phyloP scores from a whole-genome alignment of 2,113 vertebrate species.

The Rhipidura dahli region DNA sequence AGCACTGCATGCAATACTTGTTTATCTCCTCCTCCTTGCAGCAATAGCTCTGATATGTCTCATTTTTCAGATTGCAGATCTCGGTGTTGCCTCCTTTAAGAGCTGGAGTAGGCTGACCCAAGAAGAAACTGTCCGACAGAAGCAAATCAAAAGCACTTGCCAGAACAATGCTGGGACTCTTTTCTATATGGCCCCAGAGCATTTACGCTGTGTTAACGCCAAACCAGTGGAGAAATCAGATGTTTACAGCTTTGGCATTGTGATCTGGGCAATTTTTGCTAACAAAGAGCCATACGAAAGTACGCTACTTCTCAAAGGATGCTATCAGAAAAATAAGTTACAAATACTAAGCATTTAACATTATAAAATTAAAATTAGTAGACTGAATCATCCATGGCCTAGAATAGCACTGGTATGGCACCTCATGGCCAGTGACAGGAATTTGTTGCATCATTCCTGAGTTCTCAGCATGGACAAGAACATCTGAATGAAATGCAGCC shows the following conservation, averaged over 20 bases:
- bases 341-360: not conserved
- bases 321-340: not conserved
- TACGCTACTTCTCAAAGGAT: constrained; percentile 61
- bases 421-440: not conserved
- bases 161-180: constrained; percentile 84
- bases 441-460: not conserved
- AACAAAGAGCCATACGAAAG: constrained; percentile 87
- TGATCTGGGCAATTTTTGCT: constrained; percentile 91
- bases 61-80: constrained; percentile 87
- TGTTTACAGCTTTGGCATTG: constrained; percentile 93
- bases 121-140: constrained; percentile 80
- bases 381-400: not conserved
- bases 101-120: constrained; percentile 89
- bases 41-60: not conserved
- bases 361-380: not conserved
- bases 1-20: not conserved
- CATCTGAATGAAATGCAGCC: not conserved
- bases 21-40: not conserved
- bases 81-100: constrained; percentile 87
- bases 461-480: not conserved
- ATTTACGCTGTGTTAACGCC: constrained; percentile 78
- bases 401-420: not conserved
- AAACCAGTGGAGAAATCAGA: constrained; percentile 89
- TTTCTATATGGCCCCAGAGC: constrained; percentile 95
- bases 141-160: not conserved